Percentiles rank a stretch among this genome's conserved stretches.
These are phyloP conservation scores for Acropora yongei DNA, from an alignment of 64 coral and sea anemone genomes.

Conservation along the genomic window DNA sequence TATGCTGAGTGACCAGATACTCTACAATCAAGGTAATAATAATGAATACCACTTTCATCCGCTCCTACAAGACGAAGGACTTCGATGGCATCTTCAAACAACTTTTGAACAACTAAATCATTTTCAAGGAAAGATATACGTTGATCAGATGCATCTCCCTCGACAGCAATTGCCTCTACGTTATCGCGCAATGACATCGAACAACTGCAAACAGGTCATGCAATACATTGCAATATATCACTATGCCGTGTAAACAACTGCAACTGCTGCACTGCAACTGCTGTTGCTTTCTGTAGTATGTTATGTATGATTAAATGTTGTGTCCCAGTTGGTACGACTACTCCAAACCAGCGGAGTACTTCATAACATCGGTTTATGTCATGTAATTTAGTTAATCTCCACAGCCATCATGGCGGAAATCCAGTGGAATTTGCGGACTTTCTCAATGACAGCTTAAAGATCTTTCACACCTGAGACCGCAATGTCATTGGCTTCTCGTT, in stretches of 20 bases:
- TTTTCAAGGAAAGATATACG: slow-evolving; percentile 15
- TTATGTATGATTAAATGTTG: too few species aligned
- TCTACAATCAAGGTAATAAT: background rate
- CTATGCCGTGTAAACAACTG: too few species aligned
- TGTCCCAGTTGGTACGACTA: too few species aligned
- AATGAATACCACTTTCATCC: background rate
- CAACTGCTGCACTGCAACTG: too few species aligned
- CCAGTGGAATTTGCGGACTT: background rate
- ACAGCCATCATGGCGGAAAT: slow-evolving; percentile 19
- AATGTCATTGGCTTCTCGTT: background rate
- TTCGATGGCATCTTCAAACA: slow-evolving; percentile 36
- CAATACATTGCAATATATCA: too few species aligned
- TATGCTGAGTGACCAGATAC: too few species aligned
- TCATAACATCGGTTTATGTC: background rate
- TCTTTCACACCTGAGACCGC: background rate
- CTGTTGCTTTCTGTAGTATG: too few species aligned
- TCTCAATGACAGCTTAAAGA: background rate
- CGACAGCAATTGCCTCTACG: background rate
- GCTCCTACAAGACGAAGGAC: slow-evolving; percentile 36
- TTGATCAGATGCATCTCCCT: background rate
- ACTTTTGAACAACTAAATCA: slow-evolving; percentile 2
- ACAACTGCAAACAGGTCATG: too few species aligned
- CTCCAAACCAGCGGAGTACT: background rate
- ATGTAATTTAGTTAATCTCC: background rate
- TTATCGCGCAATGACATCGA: background rate